Conservation (phyloP, 2,888 invertebrate species). For the Leptopilina syphax region DNA sequence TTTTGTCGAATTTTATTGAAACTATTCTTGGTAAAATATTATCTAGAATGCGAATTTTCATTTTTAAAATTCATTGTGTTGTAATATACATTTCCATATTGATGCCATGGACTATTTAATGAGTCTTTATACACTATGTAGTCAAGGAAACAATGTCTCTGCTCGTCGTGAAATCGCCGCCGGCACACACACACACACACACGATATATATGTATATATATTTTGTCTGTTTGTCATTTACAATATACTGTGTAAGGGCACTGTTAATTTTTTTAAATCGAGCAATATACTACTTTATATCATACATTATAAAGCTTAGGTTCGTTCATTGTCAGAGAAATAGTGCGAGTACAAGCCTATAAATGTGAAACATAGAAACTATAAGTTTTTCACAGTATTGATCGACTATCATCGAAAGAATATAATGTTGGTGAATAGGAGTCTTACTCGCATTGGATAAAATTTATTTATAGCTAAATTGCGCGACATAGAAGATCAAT, state of each 20-base stretch:
- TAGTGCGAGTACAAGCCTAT: neutral
- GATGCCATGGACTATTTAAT: constrained; percentile 7
- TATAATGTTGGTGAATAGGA: constrained; percentile 29
- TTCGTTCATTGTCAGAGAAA: too few species aligned
- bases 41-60: neutral
- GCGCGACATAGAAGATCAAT: constrained; percentile 29
- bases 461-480: constrained; percentile 38
- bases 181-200: neutral
- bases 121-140: neutral
- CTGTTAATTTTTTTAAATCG: neutral
- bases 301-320: too few species aligned
- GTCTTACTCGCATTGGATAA: constrained; percentile 34
- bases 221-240: neutral
- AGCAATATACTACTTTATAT: constrained; percentile 14
- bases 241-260: neutral
- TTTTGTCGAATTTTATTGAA: too few species aligned
- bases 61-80: neutral
- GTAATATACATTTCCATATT: neutral
- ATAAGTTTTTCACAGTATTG: constrained; percentile 5
- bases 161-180: neutral
- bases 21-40: neutral
- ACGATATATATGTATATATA: neutral
- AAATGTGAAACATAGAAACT: constrained; percentile 10
- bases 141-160: constrained; percentile 6
- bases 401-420: constrained; percentile 34